Evolutionary conservation across 2,797 vertebrate species (phyloP), one percentile per base, ranked within the genome.

Genomic region (Muscicapa striata): DNA sequence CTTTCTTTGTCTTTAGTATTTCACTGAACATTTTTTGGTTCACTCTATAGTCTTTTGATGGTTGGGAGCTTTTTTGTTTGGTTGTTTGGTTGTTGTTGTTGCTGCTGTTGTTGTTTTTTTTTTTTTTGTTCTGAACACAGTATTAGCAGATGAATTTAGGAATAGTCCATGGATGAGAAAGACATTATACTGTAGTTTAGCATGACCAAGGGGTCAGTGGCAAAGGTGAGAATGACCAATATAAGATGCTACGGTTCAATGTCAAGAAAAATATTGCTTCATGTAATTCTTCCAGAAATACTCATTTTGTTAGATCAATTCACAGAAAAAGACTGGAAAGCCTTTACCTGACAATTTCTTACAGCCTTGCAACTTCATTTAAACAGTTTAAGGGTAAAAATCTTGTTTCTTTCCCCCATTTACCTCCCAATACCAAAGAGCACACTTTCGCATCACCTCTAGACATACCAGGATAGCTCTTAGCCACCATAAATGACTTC

Each of bases 1-100:
- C 30, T 62, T 80, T 22, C 77, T 96, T 95, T 77, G 48, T 70
- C 77, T 89, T 84, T 59, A 45, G 26, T 67, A 58, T 94, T 95
- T 87, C n/a, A 82, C 51, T 52, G 84, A 95, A 70, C 13, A 16
- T 11, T 7, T 87, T 87, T 90, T 95, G 84, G 77, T 88, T 87
- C 66, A 59, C 15, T 73, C 30, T 30, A 23, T 69, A 81, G 48
- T 16, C 79, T 68, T 95, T 80, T 66, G 48, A 54, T 27, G 11
- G 16, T 15, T 30, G 9, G 54, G 10, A 83, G 4, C 8, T 29
- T 80, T 87, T 73, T 84, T 26, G 34, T 34, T 34, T 34, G n/a
- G n/a, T n/a, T n/a, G 34, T 34, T 34, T 34, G 34, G 7, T 34
- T 34, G 34, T 34, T 34, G 34, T 34, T 34, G 34, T 34, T 34